Evolutionary conservation across 2,113 vertebrate genomes (phyloP).

Genomic region (Peucedramus taeniatus): DNA sequence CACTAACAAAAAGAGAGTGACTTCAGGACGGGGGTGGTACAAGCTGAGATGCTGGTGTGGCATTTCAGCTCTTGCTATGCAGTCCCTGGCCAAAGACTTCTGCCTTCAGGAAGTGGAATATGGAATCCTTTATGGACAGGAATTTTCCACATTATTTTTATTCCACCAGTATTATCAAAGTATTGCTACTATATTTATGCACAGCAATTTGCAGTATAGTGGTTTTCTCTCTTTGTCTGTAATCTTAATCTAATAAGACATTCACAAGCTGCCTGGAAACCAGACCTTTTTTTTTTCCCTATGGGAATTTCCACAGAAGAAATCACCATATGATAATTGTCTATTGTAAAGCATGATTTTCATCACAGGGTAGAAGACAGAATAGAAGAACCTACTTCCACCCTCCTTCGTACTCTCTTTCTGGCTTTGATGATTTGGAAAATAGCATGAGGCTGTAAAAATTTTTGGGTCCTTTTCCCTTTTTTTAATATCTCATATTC

Average conservation of each 20-base stretch:
- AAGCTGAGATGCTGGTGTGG: not conserved
- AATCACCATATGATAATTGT: not conserved
- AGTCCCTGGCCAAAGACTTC: not conserved
- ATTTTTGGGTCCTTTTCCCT: accelerated
- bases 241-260: constrained; percentile 11
- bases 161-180: not conserved
- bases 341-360: not conserved
- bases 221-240: not conserved
- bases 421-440: not conserved
- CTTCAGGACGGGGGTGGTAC: not conserved
- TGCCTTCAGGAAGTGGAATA: not conserved
- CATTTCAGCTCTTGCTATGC: not conserved
- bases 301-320: not conserved
- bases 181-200: not conserved
- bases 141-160: not conserved
- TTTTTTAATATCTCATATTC: not conserved
- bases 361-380: not conserved
- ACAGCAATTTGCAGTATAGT: not conserved
- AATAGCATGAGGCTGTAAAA: not conserved
- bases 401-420: not conserved
- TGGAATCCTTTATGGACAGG: not conserved
- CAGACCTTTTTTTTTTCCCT: not conserved
- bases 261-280: constrained; percentile 10
- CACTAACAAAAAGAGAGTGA: not conserved
- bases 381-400: not conserved